phyloP scores from a whole-genome alignment of 2,113 vertebrate species.

The Spheniscus mendiculus region DNA sequence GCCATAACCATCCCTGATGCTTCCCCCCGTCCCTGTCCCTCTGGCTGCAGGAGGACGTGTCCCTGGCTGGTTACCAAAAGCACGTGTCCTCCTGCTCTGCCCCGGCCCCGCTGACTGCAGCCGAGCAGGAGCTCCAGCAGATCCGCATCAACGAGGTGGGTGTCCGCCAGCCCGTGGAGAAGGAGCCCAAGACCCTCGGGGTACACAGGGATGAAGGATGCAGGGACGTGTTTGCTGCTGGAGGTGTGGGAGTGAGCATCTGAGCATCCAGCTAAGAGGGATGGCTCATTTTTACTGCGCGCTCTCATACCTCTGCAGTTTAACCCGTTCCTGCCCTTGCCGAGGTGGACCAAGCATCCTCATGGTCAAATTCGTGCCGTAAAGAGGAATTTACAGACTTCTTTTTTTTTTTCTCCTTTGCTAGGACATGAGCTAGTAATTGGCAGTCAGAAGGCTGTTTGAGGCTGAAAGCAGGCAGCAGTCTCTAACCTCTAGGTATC shows the following conservation, averaged over 20 bases:
- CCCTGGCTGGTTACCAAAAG: constrained; percentile 91
- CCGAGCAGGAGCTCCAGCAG: constrained; percentile 91
- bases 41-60: constrained; percentile 88
- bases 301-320: background rate
- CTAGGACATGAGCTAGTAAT: background rate
- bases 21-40: background rate
- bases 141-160: constrained; percentile 94
- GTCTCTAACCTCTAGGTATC: background rate
- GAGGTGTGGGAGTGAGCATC: background rate
- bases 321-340: background rate
- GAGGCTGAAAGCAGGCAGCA: background rate
- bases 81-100: constrained; percentile 87
- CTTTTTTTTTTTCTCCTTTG: background rate
- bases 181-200: background rate
- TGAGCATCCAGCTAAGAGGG: background rate
- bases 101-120: constrained; percentile 88
- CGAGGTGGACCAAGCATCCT: background rate
- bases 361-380: background rate
- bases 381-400: background rate
- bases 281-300: background rate
- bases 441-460: background rate
- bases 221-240: background rate
- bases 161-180: accelerated
- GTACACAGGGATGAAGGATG: background rate
- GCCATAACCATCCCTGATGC: accelerated